Evolutionary conservation across 2,797 vertebrate species (phyloP), one percentile per base, ranked within the genome.

Genomic region (Takifugu ocellatus): DNA sequence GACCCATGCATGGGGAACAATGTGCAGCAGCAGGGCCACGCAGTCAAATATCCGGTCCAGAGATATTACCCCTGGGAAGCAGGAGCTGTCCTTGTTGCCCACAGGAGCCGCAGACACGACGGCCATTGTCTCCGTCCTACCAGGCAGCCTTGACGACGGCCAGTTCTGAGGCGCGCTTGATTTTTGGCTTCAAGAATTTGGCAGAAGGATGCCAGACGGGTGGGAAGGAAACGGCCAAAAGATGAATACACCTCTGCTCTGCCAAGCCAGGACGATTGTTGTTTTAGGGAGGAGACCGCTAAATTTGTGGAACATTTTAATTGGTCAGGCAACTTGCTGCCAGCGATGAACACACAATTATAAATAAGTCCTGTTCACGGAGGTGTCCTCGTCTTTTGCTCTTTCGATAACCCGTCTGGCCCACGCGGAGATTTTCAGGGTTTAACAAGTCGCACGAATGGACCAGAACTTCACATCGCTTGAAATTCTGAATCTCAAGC

Each of bases 1-100:
- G 51, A 61, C 57, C 49, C 4, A 33, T 63, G 68, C 74, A 75
- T 74, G 66, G 78, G 80, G 57, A 76, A 83, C 77, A 85, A 79
- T 77, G 66, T 53, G 61, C 78, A 51, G 82, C 36, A 44, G 58
- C 70, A 49, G 50, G 51, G 56, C 66, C 70, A 68, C 66, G 75
- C 60, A 84, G 79, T 70, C 86, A 91, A 39, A 92, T 92, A 90
- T 92, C 91, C 90, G 83, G 84, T 36, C 65, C 59, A 64, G 68
- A 70, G 83, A 89, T 89, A 90, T 90, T 83, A 74, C 81, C 74
- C 39, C 49, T 5, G 69, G 73, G 72, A 65, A 73, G 61, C 49
- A 56, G 29, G 59, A 72, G 73, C 57, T 66, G 75, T 80, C 80
- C 85, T 87, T 78, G 62, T 53, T 57, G 55, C 64, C 31, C 51